phyloP scores from a whole-genome alignment of 2,888 invertebrate genomes.

The Cephus spinipes region DNA sequence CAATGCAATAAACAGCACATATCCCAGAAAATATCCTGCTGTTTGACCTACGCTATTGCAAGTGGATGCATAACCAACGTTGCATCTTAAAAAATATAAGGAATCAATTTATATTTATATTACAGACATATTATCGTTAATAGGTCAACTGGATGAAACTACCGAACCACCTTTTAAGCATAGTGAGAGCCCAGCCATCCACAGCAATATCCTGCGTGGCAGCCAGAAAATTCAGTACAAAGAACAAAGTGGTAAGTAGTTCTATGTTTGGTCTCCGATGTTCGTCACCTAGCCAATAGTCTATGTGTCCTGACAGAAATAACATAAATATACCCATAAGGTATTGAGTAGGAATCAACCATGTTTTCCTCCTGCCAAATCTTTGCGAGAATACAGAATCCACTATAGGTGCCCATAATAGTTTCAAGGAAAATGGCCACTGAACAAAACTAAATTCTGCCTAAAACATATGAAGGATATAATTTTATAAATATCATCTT shows the following conservation, averaged over 20 bases:
- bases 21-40: conserved; percentile 96
- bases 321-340: conserved; percentile 92
- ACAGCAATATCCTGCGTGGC: conserved; percentile 99
- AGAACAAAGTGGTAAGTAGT: conserved; percentile 87
- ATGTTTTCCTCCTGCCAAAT: conserved; percentile 94
- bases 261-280: conserved; percentile 76
- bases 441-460: conserved; percentile 93
- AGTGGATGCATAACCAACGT: conserved; percentile 98
- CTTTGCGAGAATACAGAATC: conserved; percentile 87
- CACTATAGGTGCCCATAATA: conserved; percentile 98
- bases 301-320: conserved; percentile 80
- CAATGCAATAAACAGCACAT: conserved; percentile 94
- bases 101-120: neutral
- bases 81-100: conserved; percentile 73
- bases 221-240: conserved; percentile 93
- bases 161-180: conserved; percentile 84
- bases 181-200: conserved; percentile 99
- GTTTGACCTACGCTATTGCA: conserved; percentile 99
- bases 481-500: conserved; percentile 1
- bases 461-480: conserved; percentile 66
- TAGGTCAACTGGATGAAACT: conserved; percentile 16
- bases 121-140: neutral
- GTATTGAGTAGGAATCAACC: conserved; percentile 95
- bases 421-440: conserved; percentile 93
- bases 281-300: conserved; percentile 81